Evolutionary conservation across 35 echinoderm and acorn worm genomes (phyloP), one percentile per base, ranked within the genome.

Genomic region (Holothuria glaberrima): DNA sequence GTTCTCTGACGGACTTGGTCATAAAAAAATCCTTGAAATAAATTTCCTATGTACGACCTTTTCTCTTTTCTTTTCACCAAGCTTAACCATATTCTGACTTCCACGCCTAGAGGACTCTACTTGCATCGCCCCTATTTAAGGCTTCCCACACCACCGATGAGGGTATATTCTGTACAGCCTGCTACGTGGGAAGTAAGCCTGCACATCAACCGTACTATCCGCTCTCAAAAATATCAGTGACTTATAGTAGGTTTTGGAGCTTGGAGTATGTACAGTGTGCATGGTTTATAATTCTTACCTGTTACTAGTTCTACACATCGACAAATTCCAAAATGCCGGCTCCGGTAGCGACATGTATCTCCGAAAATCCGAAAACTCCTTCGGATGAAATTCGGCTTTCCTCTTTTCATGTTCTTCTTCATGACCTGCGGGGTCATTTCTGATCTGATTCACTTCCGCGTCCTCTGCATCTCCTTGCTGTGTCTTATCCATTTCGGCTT

Each of bases 231-330:
- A 4, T 46, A 10, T 5, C 44, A 46, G 4, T 24, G 63, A 6
- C 63, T 5, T 67, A 16, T 67, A 3, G 63, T 4, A 46, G 10
- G 10, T 46, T n/a, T n/a, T n/a, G n/a, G n/a, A n/a, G n/a, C n/a
- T n/a, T n/a, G n/a, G n/a, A n/a, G n/a, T 7, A 41, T 41, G 36
- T 7, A 41, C 36, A 41, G 7, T 41, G 36, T 7, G 7, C 36
- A 41, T 41, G 36, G 36, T 9, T 10, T 30, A n/a, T n/a, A 75
- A 30, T 9, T 25, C 30, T 36, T 34, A 84, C 80, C 80, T 84
- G 58, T 84, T 84, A 33, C 54, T 84, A 26, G 80, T 27, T 63
- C 80, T 84, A 84, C 80, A 84, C 80, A 84, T 84, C 13, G 80
- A 84, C 33, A 84, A 33, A 57, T 84, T 84, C 80, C 80, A 84